These are phyloP conservation scores for Pteropus rufus DNA, from an alignment of 2,797 vertebrate species.

Conservation along the genomic window DNA sequence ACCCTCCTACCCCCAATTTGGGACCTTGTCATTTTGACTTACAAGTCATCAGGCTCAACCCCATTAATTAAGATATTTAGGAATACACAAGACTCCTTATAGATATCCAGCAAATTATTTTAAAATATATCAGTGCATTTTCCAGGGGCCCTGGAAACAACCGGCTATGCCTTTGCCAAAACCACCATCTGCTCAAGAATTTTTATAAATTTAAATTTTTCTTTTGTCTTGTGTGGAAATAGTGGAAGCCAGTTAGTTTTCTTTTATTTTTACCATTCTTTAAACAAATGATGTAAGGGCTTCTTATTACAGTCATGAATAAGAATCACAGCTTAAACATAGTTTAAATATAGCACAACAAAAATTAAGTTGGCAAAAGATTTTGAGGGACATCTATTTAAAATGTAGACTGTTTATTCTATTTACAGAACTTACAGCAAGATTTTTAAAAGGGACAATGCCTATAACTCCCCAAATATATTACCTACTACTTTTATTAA, in stretches of 20 bases:
- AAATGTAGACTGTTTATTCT: not conserved
- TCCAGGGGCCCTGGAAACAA: not conserved
- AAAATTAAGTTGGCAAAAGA: not conserved
- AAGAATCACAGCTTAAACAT: not conserved
- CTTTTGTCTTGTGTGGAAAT: not conserved
- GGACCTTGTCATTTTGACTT: not conserved
- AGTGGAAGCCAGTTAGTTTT: not conserved
- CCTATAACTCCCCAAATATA: not conserved
- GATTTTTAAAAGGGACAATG: not conserved
- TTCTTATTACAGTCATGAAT: not conserved
- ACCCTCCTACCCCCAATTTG: not conserved
- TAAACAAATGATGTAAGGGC: not conserved
- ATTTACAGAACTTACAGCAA: not conserved
- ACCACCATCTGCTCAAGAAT: not conserved
- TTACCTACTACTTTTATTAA: not conserved
- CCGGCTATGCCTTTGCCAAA: not conserved
- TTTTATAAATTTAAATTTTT: conserved; percentile 34
- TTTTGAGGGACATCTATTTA: not conserved
- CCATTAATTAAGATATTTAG: conserved; percentile 13
- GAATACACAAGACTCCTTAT: not conserved
- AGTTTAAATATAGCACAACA: not conserved
- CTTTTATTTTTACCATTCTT: not conserved
- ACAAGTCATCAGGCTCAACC: not conserved
- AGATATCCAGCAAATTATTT: not conserved
- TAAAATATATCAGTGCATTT: not conserved